Evolutionary conservation across 1,140 invertebrate species (phyloP), one percentile per base, ranked within the genome.

Genomic region (Diprion similis): DNA sequence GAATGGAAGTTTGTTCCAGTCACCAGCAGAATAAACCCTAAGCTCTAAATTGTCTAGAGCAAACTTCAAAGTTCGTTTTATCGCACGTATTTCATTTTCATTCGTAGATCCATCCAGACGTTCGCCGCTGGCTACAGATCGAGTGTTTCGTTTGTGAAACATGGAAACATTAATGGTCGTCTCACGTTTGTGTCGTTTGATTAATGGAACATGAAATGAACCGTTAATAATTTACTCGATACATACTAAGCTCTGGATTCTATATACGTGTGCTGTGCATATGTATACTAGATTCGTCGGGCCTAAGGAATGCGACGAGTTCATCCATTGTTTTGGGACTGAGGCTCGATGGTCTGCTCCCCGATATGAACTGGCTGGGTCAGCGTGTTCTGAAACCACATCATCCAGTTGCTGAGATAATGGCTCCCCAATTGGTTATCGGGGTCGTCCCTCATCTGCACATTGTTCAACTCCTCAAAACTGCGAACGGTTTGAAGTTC

Each of bases 351-450:
- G n/a, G 68, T 77, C 65, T 77, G 76, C 65, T 82, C 79, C 59
- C 71, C 76, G 48, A 71, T 68, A 66, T 81, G 75, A 71, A 77
- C 72, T 9, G 78, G 76, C 75, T 82, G 82, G 51, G 74, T 68
- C 47, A 82, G 70, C 13, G 78, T 80, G 71, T 81, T 84, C 67
- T 84, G 82, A 66, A 84, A 84, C 83, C 82, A 83, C 80, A 84
- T 77, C 76, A 82, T 82, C 82, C 81, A 84, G 72, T 83, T 83
- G 76, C 77, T 81, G 51, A 84, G 72, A 68, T 84, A 84, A 76
- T 83, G 79, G 51, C 80, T 79, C 19, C 76, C 77, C 59, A 82
- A 75, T 69, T 79, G 77, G 77, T 76, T 79, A 74, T 83, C 80
- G 17, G 77, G 73, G 74, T 79, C 79, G 70, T 82, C 77, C 51